Evolutionary conservation across 2,113 vertebrate species (phyloP), one percentile per base, ranked within the genome.

Genomic region (Thunnus maccoyii): DNA sequence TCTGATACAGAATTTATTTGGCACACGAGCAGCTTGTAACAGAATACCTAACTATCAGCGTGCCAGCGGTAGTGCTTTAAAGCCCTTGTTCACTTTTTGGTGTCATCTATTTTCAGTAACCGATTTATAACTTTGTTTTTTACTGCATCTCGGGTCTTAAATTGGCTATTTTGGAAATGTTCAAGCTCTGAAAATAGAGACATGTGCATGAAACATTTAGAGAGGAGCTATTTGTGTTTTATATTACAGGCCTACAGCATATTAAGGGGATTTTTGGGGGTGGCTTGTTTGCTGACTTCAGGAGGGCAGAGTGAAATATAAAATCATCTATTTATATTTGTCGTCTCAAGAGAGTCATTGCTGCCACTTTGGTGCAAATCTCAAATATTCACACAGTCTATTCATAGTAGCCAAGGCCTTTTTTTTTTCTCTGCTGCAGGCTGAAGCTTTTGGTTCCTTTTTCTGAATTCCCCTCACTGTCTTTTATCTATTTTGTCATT

Each of bases 401-500:
- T 86, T 82, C 55, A 68, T 71, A 64, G 62, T 66, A 25, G 67
- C 74, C 27, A 3, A 1, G 17, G 67, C 70, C 44, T 4, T 44
- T 82, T 82, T 83, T 66, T 25, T 46, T n/a, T 13, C 14, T 32
- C 44, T 48, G 67, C 79, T 77, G 56, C 65, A 73, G 73, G 71
- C 69, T 74, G 50, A 52, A 32, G 44, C 10, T 76, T 67, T 77
- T 27, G 61, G 2, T 57, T 56, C 55, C 25, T 44, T 80, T 80
- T 46, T 25, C 22, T 64, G 18, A 54, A 76, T 71, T 74, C 46
- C 67, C 64, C 47, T 79, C 74, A 22, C 32, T 74, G 63, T 71
- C 75, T 80, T 75, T 78, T 51, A 72, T 81, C 68, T 48, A 20
- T 12, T 57, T 73, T 70, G 80, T 88, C 69, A 73, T 85, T 82